A percentile compares a stretch with the other conserved stretches of the same genome.
These are phyloP conservation scores for Apodemia mormo DNA, from an alignment of 2,888 invertebrate genomes.

Conservation along the genomic window DNA sequence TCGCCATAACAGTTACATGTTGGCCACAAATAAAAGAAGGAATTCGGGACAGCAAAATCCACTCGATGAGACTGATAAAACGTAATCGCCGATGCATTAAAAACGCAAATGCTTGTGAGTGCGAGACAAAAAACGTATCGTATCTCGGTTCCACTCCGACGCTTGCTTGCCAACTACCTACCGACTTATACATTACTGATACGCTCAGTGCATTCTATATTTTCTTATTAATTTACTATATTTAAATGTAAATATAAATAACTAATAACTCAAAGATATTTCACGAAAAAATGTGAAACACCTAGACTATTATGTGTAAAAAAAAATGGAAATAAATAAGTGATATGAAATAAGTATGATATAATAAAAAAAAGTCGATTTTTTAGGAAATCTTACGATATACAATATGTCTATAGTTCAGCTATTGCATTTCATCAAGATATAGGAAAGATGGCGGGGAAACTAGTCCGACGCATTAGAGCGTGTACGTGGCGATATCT, in stretches of 20 bases:
- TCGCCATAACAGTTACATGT: slow-evolving; percentile 12
- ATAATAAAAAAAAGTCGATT: too few relatives aligned
- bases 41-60: slow-evolving; percentile 75
- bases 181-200: slow-evolving; percentile 12
- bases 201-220: neutral
- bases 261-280: too few relatives aligned
- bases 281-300: too few relatives aligned
- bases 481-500: too few relatives aligned
- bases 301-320: too few relatives aligned
- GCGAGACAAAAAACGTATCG: slow-evolving; percentile 76
- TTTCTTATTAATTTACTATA: slow-evolving; percentile 7
- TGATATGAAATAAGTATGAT: too few relatives aligned
- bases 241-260: neutral
- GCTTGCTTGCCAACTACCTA: slow-evolving; percentile 49
- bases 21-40: slow-evolving; percentile 43
- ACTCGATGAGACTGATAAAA: slow-evolving; percentile 76
- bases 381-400: too few relatives aligned
- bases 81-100: slow-evolving; percentile 79
- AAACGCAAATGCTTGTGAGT: slow-evolving; percentile 76
- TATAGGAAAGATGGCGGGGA: too few relatives aligned
- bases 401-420: too few relatives aligned
- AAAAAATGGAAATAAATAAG: too few relatives aligned
- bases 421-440: too few relatives aligned
- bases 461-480: too few relatives aligned
- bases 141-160: slow-evolving; percentile 78